These are phyloP conservation scores for Agapetus fuscipes DNA, from an alignment of 2,888 invertebrate species.

Conservation along the genomic window DNA sequence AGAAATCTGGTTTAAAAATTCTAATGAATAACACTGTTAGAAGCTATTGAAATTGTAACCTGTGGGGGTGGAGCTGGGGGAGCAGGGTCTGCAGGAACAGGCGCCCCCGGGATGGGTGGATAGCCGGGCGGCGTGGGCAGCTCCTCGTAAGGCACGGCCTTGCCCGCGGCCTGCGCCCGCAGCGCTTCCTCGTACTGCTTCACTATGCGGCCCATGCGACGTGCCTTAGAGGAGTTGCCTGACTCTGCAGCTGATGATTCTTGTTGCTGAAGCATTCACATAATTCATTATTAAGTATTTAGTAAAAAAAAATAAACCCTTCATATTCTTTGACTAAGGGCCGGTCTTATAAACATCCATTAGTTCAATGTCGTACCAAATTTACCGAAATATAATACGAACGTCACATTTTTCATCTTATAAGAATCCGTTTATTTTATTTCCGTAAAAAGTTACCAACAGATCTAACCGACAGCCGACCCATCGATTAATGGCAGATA, in stretches of 20 bases:
- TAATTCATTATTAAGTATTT: not conserved
- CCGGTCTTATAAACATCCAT: too few relatives aligned
- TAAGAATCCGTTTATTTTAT: not conserved
- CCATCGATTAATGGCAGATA: too few relatives aligned
- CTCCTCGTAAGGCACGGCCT: constrained; percentile 65
- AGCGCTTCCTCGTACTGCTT: constrained; percentile 90
- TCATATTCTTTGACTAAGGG: too few relatives aligned
- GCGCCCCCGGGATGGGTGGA: constrained; percentile 49
- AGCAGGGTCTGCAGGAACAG: constrained; percentile 24
- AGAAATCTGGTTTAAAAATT: too few relatives aligned
- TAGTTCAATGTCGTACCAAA: too few relatives aligned
- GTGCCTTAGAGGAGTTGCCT: constrained; percentile 75
- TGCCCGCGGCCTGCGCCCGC: constrained; percentile 65
- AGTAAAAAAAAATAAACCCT: too few relatives aligned
- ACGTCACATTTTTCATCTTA: too few relatives aligned
- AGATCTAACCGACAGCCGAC: too few relatives aligned
- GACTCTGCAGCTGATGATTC: constrained; percentile 68
- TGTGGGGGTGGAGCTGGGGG: constrained; percentile 22
- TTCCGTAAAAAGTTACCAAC: not conserved
- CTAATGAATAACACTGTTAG: too few relatives aligned
- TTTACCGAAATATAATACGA: too few relatives aligned
- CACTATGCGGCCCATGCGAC: constrained; percentile 82
- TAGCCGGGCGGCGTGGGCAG: constrained; percentile 81
- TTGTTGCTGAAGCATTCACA: constrained; percentile 38
- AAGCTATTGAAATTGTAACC: too few relatives aligned